Conservation (phyloP, 2,888 invertebrate genomes). For the Ophion costatus region DNA sequence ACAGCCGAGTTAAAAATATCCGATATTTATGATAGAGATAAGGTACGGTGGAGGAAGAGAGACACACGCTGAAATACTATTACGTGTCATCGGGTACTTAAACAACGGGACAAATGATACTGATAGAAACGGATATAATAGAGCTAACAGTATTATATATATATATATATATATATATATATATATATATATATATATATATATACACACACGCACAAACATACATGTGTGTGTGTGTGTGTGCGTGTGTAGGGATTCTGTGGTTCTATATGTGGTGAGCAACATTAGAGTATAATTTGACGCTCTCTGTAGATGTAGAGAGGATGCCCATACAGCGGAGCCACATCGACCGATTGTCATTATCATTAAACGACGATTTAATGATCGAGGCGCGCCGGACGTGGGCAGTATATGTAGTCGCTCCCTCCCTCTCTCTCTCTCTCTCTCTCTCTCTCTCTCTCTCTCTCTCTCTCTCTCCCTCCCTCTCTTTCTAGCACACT, state of each 20-base stretch:
- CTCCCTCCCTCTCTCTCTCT: conserved; percentile 38
- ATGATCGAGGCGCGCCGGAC: conserved; percentile 79
- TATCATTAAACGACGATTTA: conserved; percentile 80
- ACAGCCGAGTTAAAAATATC: conserved; percentile 1
- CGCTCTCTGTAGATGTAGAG: conserved; percentile 60
- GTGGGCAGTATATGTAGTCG: conserved; percentile 73
- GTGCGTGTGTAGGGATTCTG: conserved; percentile 8
- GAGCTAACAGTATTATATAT: conserved; percentile 37
- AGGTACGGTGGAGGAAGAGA: neutral
- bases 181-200: neutral
- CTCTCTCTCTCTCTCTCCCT: conserved; percentile 31
- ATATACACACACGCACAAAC: too few relatives aligned
- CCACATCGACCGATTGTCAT: conserved; percentile 73
- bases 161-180: neutral
- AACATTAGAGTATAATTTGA: conserved; percentile 65
- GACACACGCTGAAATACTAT: conserved; percentile 40
- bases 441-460: conserved; percentile 25
- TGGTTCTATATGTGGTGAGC: conserved; percentile 32
- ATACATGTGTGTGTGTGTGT: conserved; percentile 13
- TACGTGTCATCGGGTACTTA: conserved; percentile 60
- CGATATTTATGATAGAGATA: conserved; percentile 3
- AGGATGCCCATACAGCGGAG: conserved; percentile 66
- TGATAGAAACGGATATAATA: conserved; percentile 65
- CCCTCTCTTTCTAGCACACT: conserved; percentile 37
- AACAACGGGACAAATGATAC: conserved; percentile 64